Evolutionary conservation across 2,888 invertebrate species (phyloP), one percentile per base, ranked within the genome.

Genomic region (Argyra leucocephala): DNA sequence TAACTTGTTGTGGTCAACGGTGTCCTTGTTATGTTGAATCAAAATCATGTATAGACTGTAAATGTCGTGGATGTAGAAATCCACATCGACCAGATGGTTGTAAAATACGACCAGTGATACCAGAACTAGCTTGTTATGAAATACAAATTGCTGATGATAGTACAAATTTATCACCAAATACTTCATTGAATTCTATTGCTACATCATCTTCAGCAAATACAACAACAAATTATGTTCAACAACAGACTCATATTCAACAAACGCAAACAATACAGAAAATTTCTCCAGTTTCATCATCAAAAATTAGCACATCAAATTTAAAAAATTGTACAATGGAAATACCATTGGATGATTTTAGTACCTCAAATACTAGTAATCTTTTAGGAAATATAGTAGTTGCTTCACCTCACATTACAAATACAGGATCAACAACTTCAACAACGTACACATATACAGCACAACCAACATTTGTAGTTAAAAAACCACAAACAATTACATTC

Each of bases 21-120:
- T 96, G 96, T 81, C 93, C 94, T 0, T 96, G 96, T 79, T 96
- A 96, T 78, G 92, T 93, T 5, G 91, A 91, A 70, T 90, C 91
- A 70, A 91, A 91, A 76, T 89, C 92, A 0, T 96, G 96, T 76
- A 83, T 89, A 7, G 91, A 91, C 72, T 96, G 96, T 80, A 89
- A 90, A 76, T 96, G 96, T 80, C 85, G 91, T 75, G 95, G 95
- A 1, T 96, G 96, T 77, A 83, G 94, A 72, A 96, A 96, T 82
- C 95, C 96, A 3, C 91, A 93, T 74, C 84, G 88, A 69, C 86
- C 89, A 63, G 90, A 89, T 76, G 91, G 90, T 65, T 85, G 88
- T 73, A 91, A 91, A 85, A 89, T 90, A 5, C 70, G 74, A 12
- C 75, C 88, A 12, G 84, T 86, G 68, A 86, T 88, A 79, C 86